Evolutionary conservation across 2,888 invertebrate species (phyloP).

Genomic region (Stomorhina lunata): DNA sequence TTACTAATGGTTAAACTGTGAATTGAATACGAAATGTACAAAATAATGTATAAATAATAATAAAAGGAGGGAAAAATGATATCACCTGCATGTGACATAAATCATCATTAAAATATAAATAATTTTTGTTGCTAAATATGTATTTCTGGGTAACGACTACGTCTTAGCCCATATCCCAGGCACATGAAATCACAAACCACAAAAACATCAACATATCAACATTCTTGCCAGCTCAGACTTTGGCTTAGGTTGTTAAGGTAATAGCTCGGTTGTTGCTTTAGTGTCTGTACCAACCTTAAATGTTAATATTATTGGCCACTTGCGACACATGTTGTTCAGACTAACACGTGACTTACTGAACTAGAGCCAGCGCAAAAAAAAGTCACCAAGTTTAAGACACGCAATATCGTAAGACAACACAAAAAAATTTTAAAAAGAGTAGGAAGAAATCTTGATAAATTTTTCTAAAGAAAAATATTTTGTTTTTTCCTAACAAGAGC

Average conservation of each 20-base stretch:
- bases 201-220: neutral
- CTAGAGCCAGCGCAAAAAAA: neutral
- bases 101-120: slow-evolving; percentile 50
- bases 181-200: neutral
- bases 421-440: neutral
- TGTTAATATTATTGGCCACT: neutral
- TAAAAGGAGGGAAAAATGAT: neutral
- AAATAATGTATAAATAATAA: neutral
- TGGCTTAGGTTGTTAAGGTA: too few species aligned
- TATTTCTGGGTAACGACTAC: neutral
- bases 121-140: too few species aligned
- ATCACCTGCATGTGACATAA: slow-evolving; percentile 40
- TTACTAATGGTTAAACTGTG: neutral
- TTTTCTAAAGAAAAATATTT: neutral
- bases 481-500: neutral
- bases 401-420: slow-evolving; percentile 9
- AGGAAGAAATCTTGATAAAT: neutral
- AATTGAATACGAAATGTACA: neutral
- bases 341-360: slow-evolving; percentile 40
- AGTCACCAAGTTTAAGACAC: slow-evolving; percentile 12
- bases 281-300: neutral
- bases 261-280: too few species aligned
- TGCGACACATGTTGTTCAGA: slow-evolving; percentile 38
- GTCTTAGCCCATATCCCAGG: too few species aligned
- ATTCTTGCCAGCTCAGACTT: too few species aligned